Conservation (phyloP, 2,888 invertebrate species). For the Theodoxus fluviatilis region DNA sequence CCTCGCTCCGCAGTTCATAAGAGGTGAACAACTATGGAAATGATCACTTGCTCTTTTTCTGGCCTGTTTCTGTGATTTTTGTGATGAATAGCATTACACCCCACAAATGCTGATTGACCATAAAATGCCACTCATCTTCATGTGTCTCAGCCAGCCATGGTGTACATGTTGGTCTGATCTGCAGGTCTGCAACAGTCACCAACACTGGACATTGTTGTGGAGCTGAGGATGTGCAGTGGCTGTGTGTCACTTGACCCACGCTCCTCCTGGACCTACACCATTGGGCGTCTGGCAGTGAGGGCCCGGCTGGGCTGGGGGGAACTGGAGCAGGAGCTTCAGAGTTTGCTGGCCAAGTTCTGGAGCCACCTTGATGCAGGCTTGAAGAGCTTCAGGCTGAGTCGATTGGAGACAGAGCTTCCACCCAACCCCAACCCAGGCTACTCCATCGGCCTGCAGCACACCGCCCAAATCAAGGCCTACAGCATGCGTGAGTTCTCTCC, state of each 20-base stretch:
- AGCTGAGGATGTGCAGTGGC: conserved; percentile 31
- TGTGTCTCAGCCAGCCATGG: too few species aligned
- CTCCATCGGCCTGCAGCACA: too few species aligned
- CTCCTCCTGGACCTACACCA: conserved; percentile 34
- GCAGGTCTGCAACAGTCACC: conserved; percentile 25
- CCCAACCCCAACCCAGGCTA: conserved; percentile 27
- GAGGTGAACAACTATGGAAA: too few species aligned
- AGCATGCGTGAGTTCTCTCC: too few species aligned
- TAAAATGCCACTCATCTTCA: too few species aligned
- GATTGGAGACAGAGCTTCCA: conserved; percentile 47
- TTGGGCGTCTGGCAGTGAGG: conserved; percentile 44
- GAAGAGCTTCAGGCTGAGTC: conserved; percentile 50
- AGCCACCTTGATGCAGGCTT: conserved; percentile 52
- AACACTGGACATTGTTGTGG: conserved; percentile 27
- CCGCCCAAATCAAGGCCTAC: too few species aligned
- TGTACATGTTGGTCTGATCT: too few species aligned
- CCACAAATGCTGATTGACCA: too few species aligned
- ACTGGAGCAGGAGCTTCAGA: conserved; percentile 47
- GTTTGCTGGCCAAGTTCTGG: conserved; percentile 46
- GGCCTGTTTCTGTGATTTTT: too few species aligned
- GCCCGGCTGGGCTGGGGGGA: conserved; percentile 44
- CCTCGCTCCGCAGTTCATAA: too few species aligned
- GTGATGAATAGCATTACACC: too few species aligned
- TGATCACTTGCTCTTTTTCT: too few species aligned
- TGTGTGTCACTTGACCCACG: conserved; percentile 23